Evolutionary conservation across 2,113 vertebrate species (phyloP), one percentile per base, ranked within the genome.

Genomic region (Mustelus asterias): DNA sequence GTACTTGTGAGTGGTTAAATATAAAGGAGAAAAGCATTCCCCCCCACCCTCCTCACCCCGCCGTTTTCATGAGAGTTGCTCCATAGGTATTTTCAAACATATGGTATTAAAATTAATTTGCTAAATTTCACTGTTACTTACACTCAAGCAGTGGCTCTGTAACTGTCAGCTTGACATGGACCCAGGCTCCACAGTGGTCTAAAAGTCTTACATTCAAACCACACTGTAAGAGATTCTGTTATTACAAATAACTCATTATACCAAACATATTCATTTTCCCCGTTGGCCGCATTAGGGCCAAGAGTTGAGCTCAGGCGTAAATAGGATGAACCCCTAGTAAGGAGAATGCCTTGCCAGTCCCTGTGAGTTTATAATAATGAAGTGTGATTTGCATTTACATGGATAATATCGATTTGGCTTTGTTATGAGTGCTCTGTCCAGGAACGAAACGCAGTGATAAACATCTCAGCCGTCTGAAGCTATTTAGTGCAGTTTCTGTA

Each of bases 191-290:
- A 44, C 41, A 72, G 54, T 60, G 88, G 54, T 54, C 88, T 60
- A 48, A 93, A 93, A 93, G 14, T 41, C 7, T 72, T 95, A 70
- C 24, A 72, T 41, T 33, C 37, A 44, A 44, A 95, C 94, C n/a
- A 72, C 67, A 72, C 67, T 48, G 69, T 48, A 72, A 76, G 67
- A 72, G 41, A 54, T 65, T 93, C 67, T 95, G 41, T 18, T 95
- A 72, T 95, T 70, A 76, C 41, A 72, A 95, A 44, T 95, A 44
- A 54, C 69, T 95, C 41, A 95, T 95, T 72, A 95, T 72, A 29
- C n/a, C 22, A 95, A 89, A 48, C 20, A 48, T 95, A 72, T 76
- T 95, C 94, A 95, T 95, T 95, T 94, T 95, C 41, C 69, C 94
- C 72, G 94, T 33, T 95, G 94, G 94, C 44, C 48, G 24, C 44